phyloP scores from a whole-genome alignment of 2,113 vertebrate species.

The Calidris pugnax region DNA sequence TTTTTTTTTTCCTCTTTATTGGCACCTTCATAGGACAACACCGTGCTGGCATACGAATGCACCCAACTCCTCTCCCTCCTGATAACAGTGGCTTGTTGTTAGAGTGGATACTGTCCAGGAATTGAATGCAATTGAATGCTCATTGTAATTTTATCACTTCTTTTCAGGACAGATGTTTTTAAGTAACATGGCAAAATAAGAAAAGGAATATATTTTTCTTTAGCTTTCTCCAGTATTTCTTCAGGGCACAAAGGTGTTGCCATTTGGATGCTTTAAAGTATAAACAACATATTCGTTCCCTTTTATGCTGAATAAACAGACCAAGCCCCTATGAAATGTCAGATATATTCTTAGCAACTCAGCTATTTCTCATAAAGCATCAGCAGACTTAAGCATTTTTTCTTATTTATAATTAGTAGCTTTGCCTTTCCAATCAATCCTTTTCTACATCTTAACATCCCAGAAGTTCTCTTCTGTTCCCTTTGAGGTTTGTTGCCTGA shows the following conservation, averaged over 20 bases:
- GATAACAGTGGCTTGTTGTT: background rate
- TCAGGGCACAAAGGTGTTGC: constrained; percentile 23
- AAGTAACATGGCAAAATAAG: background rate
- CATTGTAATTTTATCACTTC: background rate
- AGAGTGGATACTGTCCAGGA: background rate
- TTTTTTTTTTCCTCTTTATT: background rate
- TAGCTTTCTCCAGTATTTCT: constrained; percentile 1
- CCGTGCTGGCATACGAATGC: background rate
- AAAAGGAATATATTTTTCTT: constrained; percentile 32
- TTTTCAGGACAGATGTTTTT: constrained; percentile 5
- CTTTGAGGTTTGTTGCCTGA: background rate
- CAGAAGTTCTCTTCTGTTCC: background rate
- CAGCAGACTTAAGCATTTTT: constrained; percentile 27
- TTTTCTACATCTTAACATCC: constrained; percentile 35
- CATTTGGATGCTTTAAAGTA: constrained; percentile 38
- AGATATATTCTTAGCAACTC: constrained; percentile 21
- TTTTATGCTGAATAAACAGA: constrained; percentile 37
- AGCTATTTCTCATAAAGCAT: constrained; percentile 35
- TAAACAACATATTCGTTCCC: constrained; percentile 25
- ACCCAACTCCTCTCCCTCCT: background rate
- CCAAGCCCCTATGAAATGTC: constrained; percentile 19
- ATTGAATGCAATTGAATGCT: background rate
- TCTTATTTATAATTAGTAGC: constrained; percentile 37
- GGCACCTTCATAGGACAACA: background rate
- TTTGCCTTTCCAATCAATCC: constrained; percentile 47